Percentiles rank a stretch among this genome's conserved stretches.
Evolutionary conservation across 2,797 vertebrate genomes (phyloP).

Genomic region (Oreonectes daqikongensis): DNA sequence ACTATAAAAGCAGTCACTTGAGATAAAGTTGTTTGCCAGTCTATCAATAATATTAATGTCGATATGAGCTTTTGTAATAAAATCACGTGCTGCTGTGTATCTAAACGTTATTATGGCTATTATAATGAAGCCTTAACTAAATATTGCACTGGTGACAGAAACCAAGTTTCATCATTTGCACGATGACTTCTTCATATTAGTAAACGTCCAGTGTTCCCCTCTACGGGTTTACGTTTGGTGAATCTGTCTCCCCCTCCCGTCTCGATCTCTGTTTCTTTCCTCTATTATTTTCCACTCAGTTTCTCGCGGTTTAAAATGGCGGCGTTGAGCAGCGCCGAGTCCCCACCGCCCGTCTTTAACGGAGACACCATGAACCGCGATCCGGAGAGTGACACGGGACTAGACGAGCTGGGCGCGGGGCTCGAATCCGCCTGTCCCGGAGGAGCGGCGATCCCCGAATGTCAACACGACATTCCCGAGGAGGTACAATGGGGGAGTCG

Average conservation of each 20-base stretch:
- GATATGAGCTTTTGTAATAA: neutral
- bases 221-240: constrained; percentile 44
- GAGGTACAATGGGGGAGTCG: constrained; percentile 74
- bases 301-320: constrained; percentile 86
- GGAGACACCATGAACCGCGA: constrained; percentile 79
- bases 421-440: constrained; percentile 70
- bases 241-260: constrained; percentile 77
- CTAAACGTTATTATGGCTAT: neutral
- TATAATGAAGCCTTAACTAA: too few species aligned
- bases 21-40: neutral
- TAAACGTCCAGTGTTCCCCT: constrained; percentile 20
- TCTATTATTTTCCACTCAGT: constrained; percentile 75
- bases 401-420: constrained; percentile 71
- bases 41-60: neutral
- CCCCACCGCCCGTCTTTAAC: constrained; percentile 84
- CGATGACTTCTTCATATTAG: neutral
- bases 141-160: too few species aligned
- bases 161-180: neutral
- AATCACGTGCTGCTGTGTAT: neutral
- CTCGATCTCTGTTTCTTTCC: constrained; percentile 59
- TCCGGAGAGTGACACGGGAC: constrained; percentile 72
- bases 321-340: constrained; percentile 86
- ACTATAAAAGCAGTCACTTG: too few species aligned
- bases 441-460: constrained; percentile 67
- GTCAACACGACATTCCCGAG: constrained; percentile 78